Conservation (phyloP, 2,888 invertebrate species). For the Rhaphigaster nebulosa region DNA sequence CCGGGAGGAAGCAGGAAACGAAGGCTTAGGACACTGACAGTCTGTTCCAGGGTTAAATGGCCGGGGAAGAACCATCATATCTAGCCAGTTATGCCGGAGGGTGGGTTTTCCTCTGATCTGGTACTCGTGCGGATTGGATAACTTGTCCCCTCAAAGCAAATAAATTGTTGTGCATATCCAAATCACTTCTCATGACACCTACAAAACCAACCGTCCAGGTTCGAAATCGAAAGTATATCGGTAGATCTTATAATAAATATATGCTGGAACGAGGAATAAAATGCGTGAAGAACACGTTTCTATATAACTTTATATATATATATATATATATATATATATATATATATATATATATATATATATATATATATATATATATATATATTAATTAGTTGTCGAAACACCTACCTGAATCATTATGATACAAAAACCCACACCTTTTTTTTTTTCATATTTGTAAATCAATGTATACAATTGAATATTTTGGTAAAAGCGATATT, state of each 20-base stretch:
- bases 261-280: background rate
- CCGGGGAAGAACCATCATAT: background rate
- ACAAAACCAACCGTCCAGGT: background rate
- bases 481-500: no score
- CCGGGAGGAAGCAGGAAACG: slow-evolving; percentile 52
- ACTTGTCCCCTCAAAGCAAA: background rate
- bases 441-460: no score
- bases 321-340: no score
- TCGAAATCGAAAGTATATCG: background rate
- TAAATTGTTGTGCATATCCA: background rate
- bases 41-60: slow-evolving; percentile 21
- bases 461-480: no score
- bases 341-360: no score
- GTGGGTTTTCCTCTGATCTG: background rate
- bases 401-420: no score
- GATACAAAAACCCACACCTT: no score
- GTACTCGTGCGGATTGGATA: background rate
- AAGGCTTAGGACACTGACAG: slow-evolving; percentile 53
- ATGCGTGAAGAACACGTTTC: no score
- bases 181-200: background rate
- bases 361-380: no score
- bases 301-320: no score
- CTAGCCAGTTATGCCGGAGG: background rate
- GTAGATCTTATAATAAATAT: background rate
- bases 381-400: no score